Evolutionary conservation across 2,113 vertebrate genomes (phyloP).

Genomic region (Bostrychus sinensis): DNA sequence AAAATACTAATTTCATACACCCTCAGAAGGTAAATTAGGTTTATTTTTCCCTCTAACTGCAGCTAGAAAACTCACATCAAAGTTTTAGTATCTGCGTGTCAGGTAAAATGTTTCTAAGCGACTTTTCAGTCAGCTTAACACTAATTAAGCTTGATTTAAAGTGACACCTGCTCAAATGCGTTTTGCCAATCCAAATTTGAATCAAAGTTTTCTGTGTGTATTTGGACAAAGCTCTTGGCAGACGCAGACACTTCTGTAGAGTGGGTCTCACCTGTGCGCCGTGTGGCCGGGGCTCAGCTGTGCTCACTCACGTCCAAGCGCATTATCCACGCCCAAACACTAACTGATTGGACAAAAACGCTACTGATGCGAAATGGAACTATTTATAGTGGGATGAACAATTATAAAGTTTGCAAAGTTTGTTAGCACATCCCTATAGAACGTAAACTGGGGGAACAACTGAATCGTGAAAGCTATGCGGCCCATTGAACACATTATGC

Average conservation of each 20-base stretch:
- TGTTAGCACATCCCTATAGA: no score
- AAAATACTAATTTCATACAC: no score
- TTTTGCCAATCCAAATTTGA: constrained; percentile 1
- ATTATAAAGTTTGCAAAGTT: neutral
- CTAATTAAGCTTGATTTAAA: neutral
- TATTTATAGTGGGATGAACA: no score
- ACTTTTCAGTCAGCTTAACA: neutral
- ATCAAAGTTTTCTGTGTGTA: neutral
- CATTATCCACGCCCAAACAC: constrained; percentile 7
- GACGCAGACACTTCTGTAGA: neutral
- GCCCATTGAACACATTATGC: neutral
- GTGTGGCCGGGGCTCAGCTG: constrained; percentile 12
- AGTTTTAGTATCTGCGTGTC: neutral
- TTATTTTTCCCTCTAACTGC: neutral
- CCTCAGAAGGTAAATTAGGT: neutral
- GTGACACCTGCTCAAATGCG: constrained; percentile 1
- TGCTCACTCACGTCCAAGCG: neutral
- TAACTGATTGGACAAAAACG: neutral
- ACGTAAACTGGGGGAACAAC: neutral
- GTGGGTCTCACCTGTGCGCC: neutral
- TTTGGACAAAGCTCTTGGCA: neutral
- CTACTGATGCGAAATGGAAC: neutral
- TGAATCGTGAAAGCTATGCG: neutral
- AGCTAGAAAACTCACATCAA: neutral
- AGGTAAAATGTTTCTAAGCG: neutral